Base-by-base conservation (phyloP, 2,113 vertebrate species). In the Passerina amoena region DNA sequence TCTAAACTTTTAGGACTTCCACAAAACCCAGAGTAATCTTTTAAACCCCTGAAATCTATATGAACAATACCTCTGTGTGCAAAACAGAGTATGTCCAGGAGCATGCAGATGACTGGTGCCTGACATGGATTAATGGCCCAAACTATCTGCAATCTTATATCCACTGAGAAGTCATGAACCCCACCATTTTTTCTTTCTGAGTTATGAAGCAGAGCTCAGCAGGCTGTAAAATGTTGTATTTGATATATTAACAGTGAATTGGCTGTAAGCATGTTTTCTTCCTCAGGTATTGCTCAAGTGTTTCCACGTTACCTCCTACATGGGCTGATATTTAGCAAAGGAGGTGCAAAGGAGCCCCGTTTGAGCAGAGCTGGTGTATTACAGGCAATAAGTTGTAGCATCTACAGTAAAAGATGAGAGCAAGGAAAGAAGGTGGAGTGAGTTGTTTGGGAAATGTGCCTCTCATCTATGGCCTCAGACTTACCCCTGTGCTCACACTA, bases 1-100 rank as follows among this genome's bases (percentile, higher is more conserved):
- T 48, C 90, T 57, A 54, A 80, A 92, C 79, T 92, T 94, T 65
- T 70, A 86, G 71, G 76, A 66, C 64, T 88, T 63, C 64, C 79
- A 77, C 54, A 76, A 94, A 95, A 73, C 76, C 45, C 80, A 83
- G 59, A 63, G 14, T 83, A 96, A 95, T 76, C 88, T 88, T 40
- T 83, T 90, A 94, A 90, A 90, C 54, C 85, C 68, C 42, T 77
- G 50, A 66, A 90, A 90, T 61, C 63, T 70, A 15, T 24, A 28
- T 7, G 28, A 79, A 70, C 82, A 61, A 59, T 56, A 85, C 54
- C 48, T 42, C 66, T 51, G 63, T 12, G 2, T 90, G 71, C 33
- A 82, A 53, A 86, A 80, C 7, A 4, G 45, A 90, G 1, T 2
- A 6, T 24, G 63, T 42, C n/a, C 88, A 77, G 71, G 42, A 80